Percentiles rank a stretch among this genome's conserved stretches.
Evolutionary conservation across 2,113 vertebrate genomes (phyloP).

Genomic region (Centropristis striata): DNA sequence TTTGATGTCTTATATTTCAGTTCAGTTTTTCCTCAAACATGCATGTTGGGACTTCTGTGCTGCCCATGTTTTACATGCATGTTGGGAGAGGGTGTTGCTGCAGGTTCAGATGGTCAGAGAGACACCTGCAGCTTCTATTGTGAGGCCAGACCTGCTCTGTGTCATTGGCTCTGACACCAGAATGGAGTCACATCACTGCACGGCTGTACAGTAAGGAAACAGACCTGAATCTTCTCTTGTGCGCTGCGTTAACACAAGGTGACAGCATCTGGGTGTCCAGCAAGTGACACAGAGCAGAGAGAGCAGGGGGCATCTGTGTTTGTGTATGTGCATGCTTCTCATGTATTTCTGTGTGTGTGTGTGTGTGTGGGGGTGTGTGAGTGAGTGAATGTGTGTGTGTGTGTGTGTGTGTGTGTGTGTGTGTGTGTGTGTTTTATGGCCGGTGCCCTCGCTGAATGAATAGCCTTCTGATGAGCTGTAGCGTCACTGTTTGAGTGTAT

Average conservation of each 20-base stretch:
- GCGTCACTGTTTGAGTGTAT: constrained; percentile 76
- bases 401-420: constrained; percentile 36
- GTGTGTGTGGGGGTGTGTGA: constrained; percentile 36
- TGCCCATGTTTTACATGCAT: not conserved
- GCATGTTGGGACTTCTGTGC: not conserved
- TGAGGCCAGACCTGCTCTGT: constrained; percentile 58
- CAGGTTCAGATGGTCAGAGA: constrained; percentile 14
- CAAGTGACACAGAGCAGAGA: constrained; percentile 47
- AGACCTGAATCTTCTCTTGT: constrained; percentile 37
- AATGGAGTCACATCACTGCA: constrained; percentile 39
- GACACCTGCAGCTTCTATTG: constrained; percentile 57
- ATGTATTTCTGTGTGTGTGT: constrained; percentile 13
- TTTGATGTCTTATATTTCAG: not conserved
- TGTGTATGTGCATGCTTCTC: constrained; percentile 29
- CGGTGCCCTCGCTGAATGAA: constrained; percentile 60
- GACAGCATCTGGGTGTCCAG: constrained; percentile 63
- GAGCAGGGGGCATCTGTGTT: constrained; percentile 45
- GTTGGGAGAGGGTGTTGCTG: constrained; percentile 1
- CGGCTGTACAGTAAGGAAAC: constrained; percentile 32
- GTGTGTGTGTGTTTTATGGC: constrained; percentile 30
- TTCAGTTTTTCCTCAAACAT: not conserved
- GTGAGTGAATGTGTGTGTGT: constrained; percentile 34
- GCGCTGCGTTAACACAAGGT: constrained; percentile 51
- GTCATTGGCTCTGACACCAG: constrained; percentile 65
- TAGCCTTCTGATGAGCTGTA: constrained; percentile 74